phyloP scores from a whole-genome alignment of 1,140 invertebrate genomes.

The Cecropterus lyciades region DNA sequence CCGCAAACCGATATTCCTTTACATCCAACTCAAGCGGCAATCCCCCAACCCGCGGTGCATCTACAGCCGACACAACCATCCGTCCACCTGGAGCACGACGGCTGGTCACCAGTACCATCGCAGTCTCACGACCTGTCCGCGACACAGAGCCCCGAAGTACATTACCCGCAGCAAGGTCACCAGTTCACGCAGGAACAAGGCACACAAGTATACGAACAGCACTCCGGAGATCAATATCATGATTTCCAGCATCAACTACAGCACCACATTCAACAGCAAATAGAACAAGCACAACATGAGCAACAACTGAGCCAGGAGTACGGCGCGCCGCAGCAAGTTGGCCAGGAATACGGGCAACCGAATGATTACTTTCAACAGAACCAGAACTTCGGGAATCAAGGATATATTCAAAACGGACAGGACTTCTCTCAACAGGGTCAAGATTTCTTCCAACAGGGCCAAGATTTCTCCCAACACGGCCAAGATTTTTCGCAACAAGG shows the following conservation, averaged over 20 bases:
- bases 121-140: slow-evolving; percentile 50
- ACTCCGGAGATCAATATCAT: slow-evolving; percentile 63
- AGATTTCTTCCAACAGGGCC: slow-evolving; percentile 57
- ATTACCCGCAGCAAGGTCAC: slow-evolving; percentile 52
- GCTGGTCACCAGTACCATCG: slow-evolving; percentile 68
- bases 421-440: slow-evolving; percentile 54
- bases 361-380: slow-evolving; percentile 51
- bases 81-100: slow-evolving; percentile 60
- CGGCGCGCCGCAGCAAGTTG: slow-evolving; percentile 52
- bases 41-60: slow-evolving; percentile 45
- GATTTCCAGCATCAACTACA: slow-evolving; percentile 69
- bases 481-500: slow-evolving; percentile 60
- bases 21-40: slow-evolving; percentile 38
- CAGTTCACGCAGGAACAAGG: slow-evolving; percentile 72
- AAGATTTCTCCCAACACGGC: slow-evolving; percentile 50
- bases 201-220: slow-evolving; percentile 69
- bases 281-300: slow-evolving; percentile 72
- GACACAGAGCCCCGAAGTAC: slow-evolving; percentile 48
- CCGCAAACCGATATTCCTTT: slow-evolving; percentile 38
- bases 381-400: slow-evolving; percentile 49
- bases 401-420: slow-evolving; percentile 53
- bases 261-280: slow-evolving; percentile 71
- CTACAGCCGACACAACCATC: slow-evolving; percentile 54
- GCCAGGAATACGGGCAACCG: slow-evolving; percentile 54
- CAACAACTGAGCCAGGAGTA: slow-evolving; percentile 63